A percentile compares a stretch with the other conserved stretches of the same genome.
Evolutionary conservation across 2,113 vertebrate genomes (phyloP).

Genomic region (Prietella phreatophila): DNA sequence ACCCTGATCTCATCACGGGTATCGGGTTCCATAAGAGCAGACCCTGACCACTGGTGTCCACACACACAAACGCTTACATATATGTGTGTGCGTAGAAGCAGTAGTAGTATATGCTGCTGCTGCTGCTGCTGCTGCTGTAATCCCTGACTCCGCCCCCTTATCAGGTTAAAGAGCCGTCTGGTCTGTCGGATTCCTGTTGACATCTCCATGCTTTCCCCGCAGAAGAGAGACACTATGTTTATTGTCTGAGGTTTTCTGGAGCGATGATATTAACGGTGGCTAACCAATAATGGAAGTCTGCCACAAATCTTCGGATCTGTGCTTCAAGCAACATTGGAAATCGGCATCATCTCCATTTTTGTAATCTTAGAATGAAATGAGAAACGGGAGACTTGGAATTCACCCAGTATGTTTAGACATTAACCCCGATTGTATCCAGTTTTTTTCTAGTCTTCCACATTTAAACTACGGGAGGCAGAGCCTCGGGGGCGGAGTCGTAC

Average conservation of each 20-base stretch:
- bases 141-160: background rate
- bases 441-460: background rate
- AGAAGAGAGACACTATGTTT: background rate
- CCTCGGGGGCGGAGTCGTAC: background rate
- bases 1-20: background rate
- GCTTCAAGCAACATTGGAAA: background rate
- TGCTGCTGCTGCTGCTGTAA: slow-evolving; percentile 9
- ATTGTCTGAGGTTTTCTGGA: background rate
- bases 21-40: background rate
- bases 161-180: background rate
- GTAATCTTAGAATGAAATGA: background rate
- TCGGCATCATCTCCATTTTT: background rate
- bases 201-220: background rate
- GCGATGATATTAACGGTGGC: background rate
- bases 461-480: background rate
- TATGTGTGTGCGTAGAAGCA: no score
- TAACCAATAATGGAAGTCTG: background rate
- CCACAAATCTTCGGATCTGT: background rate
- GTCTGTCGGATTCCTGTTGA: background rate
- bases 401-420: background rate
- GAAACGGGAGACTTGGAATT: background rate
- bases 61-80: background rate
- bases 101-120: background rate
- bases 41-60: background rate
- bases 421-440: no score